These are phyloP conservation scores for Ophioderma brevispina DNA, from an alignment of 35 echinoderm and acorn worm species.

Conservation along the genomic window DNA sequence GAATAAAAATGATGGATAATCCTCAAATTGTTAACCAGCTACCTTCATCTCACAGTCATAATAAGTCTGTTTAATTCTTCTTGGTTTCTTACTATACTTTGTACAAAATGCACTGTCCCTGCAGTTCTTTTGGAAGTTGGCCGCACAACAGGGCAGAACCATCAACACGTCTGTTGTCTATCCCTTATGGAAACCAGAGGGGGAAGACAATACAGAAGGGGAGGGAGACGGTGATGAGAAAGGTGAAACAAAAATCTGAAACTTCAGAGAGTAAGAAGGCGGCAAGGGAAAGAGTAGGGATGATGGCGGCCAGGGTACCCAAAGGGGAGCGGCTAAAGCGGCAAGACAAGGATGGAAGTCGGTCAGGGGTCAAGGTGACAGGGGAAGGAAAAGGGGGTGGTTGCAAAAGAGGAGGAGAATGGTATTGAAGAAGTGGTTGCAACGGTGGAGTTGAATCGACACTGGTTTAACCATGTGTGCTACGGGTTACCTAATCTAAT, in stretches of 20 bases:
- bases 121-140: slow-evolving; percentile 82
- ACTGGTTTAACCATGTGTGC: slow-evolving; percentile 96
- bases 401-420: neutral
- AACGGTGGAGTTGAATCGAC: slow-evolving; percentile 44
- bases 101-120: too few relatives aligned
- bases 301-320: slow-evolving; percentile 45
- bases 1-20: too few relatives aligned
- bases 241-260: neutral
- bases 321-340: slow-evolving; percentile 30
- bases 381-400: neutral
- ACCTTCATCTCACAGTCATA: too few relatives aligned
- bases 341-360: slow-evolving; percentile 30
- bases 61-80: too few relatives aligned
- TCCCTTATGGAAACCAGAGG: slow-evolving; percentile 79
- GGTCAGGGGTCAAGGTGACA: slow-evolving; percentile 5
- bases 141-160: slow-evolving; percentile 81
- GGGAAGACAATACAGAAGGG: slow-evolving; percentile 78
- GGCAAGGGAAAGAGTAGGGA: slow-evolving; percentile 41
- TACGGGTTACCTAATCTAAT: slow-evolving; percentile 94
- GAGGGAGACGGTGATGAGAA: slow-evolving; percentile 3
- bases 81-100: too few relatives aligned
- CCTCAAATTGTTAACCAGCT: too few relatives aligned
- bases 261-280: slow-evolving; percentile 16
- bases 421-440: slow-evolving; percentile 26
- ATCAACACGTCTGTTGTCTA: slow-evolving; percentile 90